Percentiles rank a stretch among this genome's conserved stretches.
Evolutionary conservation across 2,113 vertebrate species (phyloP).

Genomic region (Myiozetetes cayanensis): DNA sequence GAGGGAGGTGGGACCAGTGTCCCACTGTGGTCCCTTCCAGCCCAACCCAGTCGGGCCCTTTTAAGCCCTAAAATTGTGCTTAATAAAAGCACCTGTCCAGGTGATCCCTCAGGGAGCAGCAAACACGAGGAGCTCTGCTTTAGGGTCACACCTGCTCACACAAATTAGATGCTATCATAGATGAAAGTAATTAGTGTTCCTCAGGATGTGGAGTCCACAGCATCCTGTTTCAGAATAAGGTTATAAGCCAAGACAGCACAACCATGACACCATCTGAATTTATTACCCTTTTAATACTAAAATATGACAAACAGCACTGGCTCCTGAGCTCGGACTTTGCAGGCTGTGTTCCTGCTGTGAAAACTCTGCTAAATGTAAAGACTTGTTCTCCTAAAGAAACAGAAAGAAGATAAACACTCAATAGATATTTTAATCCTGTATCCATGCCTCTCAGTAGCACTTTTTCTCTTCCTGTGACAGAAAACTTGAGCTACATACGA

Average conservation of each 20-base stretch:
- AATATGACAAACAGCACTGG: background rate
- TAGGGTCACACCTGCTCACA: background rate
- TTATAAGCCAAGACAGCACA: background rate
- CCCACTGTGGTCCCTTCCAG: background rate
- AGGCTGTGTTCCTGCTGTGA: background rate
- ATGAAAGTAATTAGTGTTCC: background rate
- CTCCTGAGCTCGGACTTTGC: background rate
- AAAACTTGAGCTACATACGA: background rate
- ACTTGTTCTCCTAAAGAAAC: background rate
- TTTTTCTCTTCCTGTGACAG: background rate
- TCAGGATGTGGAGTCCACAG: background rate
- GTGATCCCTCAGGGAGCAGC: background rate
- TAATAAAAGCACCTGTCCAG: background rate
- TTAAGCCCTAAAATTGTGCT: background rate
- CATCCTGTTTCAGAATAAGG: background rate
- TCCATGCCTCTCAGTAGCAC: background rate
- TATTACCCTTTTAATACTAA: background rate
- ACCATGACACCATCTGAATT: background rate
- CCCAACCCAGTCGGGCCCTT: background rate
- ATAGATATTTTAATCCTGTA: background rate
- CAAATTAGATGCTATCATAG: accelerated
- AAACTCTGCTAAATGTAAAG: background rate
- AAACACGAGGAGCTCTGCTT: background rate
- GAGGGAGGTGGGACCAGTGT: background rate
- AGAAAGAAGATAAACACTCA: background rate